A percentile compares a stretch with the other conserved stretches of the same genome.
Conservation (phyloP, 92 coral and sea anemone species). For the Parazoanthus darwini region DNA sequence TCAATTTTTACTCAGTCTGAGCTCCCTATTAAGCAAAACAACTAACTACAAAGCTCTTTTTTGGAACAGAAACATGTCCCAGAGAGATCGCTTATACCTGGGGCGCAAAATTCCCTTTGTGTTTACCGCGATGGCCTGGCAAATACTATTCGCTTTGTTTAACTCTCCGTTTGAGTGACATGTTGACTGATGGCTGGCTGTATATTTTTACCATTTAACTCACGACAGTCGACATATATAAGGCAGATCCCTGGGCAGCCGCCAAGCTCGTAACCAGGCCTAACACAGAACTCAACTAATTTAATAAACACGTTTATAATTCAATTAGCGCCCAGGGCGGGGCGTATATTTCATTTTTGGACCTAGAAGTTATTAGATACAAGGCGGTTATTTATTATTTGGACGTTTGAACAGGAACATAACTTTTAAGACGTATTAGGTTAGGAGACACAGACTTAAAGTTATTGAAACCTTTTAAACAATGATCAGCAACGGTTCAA, state of each 20-base stretch:
- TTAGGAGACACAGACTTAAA: no score
- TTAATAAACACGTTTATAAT: no score
- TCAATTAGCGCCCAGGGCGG: no score
- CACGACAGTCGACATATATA: slow-evolving; percentile 9
- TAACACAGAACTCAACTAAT: no score
- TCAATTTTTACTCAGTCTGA: neutral
- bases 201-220: slow-evolving; percentile 8
- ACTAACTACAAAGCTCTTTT: neutral
- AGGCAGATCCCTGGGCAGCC: neutral
- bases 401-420: no score
- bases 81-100: slow-evolving; percentile 21
- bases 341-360: no score
- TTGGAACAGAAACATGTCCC: slow-evolving; percentile 4
- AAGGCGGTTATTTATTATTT: no score
- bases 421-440: no score
- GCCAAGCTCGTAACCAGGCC: no score
- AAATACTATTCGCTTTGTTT: slow-evolving; percentile 10
- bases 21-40: neutral
- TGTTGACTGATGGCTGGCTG: slow-evolving; percentile 24
- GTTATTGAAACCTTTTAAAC: no score
- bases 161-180: slow-evolving; percentile 18
- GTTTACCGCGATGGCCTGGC: slow-evolving; percentile 32
- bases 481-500: no score
- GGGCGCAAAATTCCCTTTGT: slow-evolving; percentile 37
- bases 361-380: no score